phyloP scores from a whole-genome alignment of 2,888 invertebrate genomes.

The Torymus texanus region DNA sequence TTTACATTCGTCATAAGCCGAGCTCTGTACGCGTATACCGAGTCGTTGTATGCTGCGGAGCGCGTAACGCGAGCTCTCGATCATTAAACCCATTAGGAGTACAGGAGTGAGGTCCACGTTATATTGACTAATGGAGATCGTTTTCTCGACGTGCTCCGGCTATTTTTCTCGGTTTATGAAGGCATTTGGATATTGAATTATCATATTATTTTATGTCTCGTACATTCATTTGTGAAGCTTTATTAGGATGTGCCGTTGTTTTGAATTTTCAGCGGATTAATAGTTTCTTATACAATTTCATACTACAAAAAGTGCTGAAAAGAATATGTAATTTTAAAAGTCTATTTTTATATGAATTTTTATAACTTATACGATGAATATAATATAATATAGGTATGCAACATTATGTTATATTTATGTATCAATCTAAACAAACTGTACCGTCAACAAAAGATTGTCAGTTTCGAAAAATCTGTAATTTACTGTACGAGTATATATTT shows the following conservation, averaged over 20 bases:
- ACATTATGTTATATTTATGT: too few species aligned
- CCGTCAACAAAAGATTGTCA: too few species aligned
- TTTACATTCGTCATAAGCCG: constrained; percentile 22
- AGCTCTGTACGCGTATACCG: background rate
- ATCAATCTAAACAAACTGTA: too few species aligned
- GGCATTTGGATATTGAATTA: constrained; percentile 41
- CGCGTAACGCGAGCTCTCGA: constrained; percentile 41
- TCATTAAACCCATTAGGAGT: constrained; percentile 58
- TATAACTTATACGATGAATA: too few species aligned
- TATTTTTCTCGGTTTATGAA: constrained; percentile 18
- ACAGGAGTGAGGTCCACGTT: constrained; percentile 33
- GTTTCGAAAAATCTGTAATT: too few species aligned
- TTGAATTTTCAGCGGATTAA: too few species aligned
- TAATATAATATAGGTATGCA: too few species aligned
- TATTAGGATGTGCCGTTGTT: background rate
- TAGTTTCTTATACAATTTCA: too few species aligned
- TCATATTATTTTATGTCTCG: background rate
- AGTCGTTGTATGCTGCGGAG: background rate
- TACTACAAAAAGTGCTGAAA: too few species aligned
- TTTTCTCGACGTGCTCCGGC: constrained; percentile 28
- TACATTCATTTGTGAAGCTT: background rate
- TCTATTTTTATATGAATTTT: too few species aligned
- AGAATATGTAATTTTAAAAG: too few species aligned
- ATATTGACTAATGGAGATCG: constrained; percentile 60
- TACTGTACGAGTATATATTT: too few species aligned